Conservation (phyloP, 2,113 vertebrate species). For the Sturnus vulgaris region DNA sequence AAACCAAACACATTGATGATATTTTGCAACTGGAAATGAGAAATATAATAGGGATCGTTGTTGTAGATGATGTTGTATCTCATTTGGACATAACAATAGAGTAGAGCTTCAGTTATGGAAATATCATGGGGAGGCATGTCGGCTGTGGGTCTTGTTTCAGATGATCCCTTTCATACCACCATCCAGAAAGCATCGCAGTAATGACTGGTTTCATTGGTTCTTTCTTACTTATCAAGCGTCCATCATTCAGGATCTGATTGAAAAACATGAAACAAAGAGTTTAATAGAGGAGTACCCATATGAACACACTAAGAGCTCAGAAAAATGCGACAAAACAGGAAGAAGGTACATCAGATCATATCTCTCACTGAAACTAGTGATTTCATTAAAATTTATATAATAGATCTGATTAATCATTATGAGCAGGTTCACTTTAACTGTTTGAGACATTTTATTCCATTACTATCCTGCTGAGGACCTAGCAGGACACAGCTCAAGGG, state of each 20-base stretch:
- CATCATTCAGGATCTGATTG: slow-evolving; percentile 67
- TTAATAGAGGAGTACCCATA: neutral
- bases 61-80: neutral
- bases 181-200: slow-evolving; percentile 70
- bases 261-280: neutral
- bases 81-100: neutral
- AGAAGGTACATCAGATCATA: rapidly evolving
- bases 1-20: neutral
- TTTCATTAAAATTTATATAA: neutral
- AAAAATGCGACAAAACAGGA: neutral
- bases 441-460: neutral
- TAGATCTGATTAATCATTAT: neutral
- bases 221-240: slow-evolving; percentile 42
- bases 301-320: neutral
- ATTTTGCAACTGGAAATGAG: neutral
- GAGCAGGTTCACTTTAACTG: neutral
- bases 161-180: slow-evolving; percentile 63
- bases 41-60: neutral
- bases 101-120: neutral
- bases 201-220: slow-evolving; percentile 40
- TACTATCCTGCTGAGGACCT: neutral
- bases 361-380: neutral
- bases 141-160: neutral
- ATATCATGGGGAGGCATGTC: neutral
- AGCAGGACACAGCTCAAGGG: neutral